Percentiles rank a stretch among this genome's conserved stretches.
Evolutionary conservation across 2,797 vertebrate species (phyloP).

Genomic region (Alectoris magna): DNA sequence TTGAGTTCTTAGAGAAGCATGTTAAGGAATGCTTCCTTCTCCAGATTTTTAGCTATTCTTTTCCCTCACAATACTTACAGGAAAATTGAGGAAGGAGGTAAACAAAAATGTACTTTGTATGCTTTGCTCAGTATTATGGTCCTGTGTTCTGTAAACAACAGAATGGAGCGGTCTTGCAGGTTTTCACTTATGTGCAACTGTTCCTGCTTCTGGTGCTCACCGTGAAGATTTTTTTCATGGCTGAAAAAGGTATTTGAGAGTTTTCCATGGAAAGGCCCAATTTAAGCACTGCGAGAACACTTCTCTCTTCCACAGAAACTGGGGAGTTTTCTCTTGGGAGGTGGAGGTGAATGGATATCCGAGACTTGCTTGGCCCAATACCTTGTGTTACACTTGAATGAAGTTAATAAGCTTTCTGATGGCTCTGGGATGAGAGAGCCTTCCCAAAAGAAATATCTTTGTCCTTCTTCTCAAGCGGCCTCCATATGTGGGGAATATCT

Average conservation of each 20-base stretch:
- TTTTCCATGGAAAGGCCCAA: neutral
- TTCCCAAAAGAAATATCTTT: neutral
- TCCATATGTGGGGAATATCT: accelerated
- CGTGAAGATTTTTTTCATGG: neutral
- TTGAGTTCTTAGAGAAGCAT: neutral
- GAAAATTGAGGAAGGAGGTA: neutral
- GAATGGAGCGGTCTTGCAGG: neutral
- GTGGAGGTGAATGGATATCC: accelerated
- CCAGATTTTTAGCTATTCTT: neutral
- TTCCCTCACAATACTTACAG: accelerated
- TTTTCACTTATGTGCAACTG: neutral
- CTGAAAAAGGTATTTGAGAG: neutral
- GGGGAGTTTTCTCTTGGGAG: neutral
- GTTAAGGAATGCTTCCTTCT: neutral
- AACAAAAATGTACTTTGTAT: neutral
- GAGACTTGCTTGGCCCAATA: accelerated
- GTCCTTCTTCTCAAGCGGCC: neutral
- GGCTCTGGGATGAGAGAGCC: neutral
- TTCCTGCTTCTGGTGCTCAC: neutral
- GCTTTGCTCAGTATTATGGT: neutral
- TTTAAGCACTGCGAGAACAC: accelerated
- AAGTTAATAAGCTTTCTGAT: neutral
- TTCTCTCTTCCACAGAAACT: neutral
- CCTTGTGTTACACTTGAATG: neutral
- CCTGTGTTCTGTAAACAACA: neutral